Percentiles rank a stretch among this genome's conserved stretches.
Conservation (phyloP, 2,888 invertebrate genomes). For the Aphodius sticticus region DNA sequence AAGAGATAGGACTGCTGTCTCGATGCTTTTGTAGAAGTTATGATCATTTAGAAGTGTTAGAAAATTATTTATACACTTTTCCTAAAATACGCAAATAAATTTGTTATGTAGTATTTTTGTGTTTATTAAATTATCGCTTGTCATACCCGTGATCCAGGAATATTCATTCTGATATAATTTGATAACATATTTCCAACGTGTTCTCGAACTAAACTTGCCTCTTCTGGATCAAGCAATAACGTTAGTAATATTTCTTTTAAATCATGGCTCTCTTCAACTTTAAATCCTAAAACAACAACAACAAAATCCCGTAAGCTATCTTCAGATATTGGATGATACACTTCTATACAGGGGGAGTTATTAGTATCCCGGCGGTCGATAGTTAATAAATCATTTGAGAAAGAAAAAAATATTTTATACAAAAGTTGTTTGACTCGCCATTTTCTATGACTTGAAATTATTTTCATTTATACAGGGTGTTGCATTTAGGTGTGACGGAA, state of each 20-base stretch:
- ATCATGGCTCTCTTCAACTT: constrained; percentile 46
- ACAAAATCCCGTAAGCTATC: background rate
- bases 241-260: constrained; percentile 54
- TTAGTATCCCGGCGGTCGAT: no score
- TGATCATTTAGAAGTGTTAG: constrained; percentile 49
- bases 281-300: constrained; percentile 28
- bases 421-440: no score
- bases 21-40: constrained; percentile 49
- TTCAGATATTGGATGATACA: no score
- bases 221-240: constrained; percentile 60
- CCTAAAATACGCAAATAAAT: constrained; percentile 34
- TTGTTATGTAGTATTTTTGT: constrained; percentile 5
- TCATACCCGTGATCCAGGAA: constrained; percentile 20
- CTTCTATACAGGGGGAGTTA: no score
- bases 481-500: no score
- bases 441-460: no score
- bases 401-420: no score
- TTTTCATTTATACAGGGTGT: no score
- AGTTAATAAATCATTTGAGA: no score
- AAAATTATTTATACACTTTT: constrained; percentile 34
- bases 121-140: background rate
- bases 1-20: constrained; percentile 47
- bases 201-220: constrained; percentile 65
- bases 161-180: constrained; percentile 49
- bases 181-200: constrained; percentile 64